Evolutionary conservation across 2,113 vertebrate genomes (phyloP).

Genomic region (Calyptomena viridis): DNA sequence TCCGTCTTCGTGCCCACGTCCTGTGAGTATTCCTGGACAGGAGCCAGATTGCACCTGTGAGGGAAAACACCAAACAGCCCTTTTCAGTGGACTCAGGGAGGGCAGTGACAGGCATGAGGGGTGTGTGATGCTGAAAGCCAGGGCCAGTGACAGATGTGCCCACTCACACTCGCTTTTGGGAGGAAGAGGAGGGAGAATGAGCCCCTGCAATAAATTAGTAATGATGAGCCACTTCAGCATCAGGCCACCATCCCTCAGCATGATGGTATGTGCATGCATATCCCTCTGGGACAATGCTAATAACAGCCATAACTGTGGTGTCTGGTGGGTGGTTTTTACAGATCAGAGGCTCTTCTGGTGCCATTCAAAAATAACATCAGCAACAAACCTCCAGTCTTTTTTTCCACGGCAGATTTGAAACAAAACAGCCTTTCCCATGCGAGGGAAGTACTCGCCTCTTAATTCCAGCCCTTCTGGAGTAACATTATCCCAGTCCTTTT

Average conservation of each 20-base stretch:
- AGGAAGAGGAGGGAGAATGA: not conserved
- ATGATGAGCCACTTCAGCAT: not conserved
- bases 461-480: not conserved
- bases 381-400: not conserved
- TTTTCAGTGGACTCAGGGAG: not conserved
- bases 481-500: not conserved
- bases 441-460: not conserved
- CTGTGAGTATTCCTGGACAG: constrained; percentile 85
- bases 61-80: not conserved
- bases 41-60: constrained; percentile 91
- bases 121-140: not conserved
- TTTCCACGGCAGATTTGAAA: not conserved
- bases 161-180: fast-evolving
- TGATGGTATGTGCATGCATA: fast-evolving
- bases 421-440: not conserved
- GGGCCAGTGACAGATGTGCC: not conserved
- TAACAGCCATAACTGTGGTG: not conserved
- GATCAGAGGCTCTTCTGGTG: not conserved
- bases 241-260: not conserved
- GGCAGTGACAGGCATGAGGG: fast-evolving
- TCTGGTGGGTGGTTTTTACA: not conserved
- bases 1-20: constrained; percentile 89
- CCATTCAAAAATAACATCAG: not conserved
- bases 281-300: not conserved
- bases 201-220: not conserved